Conservation (phyloP, 2,797 vertebrate species). For the Neosilurus mollespiculum region DNA sequence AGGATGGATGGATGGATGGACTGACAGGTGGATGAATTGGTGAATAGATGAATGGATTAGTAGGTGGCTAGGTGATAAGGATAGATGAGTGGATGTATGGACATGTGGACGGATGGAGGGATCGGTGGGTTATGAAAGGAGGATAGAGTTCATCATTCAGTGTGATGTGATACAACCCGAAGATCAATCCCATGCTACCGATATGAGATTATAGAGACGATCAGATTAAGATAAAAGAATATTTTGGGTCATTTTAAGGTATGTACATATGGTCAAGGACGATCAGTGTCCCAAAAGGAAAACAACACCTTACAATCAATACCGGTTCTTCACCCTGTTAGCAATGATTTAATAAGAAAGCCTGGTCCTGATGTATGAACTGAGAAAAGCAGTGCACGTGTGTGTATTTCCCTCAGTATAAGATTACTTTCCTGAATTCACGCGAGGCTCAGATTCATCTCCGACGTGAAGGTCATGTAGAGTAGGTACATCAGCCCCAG, state of each 20-base stretch:
- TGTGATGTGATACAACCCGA: neutral
- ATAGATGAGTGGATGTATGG: no score
- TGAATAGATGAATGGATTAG: no score
- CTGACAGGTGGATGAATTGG: no score
- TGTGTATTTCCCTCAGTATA: neutral
- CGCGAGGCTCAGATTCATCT: slow-evolving; percentile 4
- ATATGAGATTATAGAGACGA: neutral
- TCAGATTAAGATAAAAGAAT: neutral
- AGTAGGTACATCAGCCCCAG: neutral
- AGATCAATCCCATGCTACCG: neutral
- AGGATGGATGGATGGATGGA: no score
- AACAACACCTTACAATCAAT: slow-evolving; percentile 60
- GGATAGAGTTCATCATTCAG: neutral
- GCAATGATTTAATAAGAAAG: slow-evolving; percentile 72
- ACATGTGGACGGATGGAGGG: no score
- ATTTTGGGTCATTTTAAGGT: neutral
- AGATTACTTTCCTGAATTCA: slow-evolving; percentile 23
- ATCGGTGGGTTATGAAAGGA: no score
- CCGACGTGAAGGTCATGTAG: slow-evolving; percentile 7
- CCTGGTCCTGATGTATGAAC: slow-evolving; percentile 40
- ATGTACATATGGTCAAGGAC: neutral
- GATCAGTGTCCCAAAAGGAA: neutral
- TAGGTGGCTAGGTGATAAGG: no score
- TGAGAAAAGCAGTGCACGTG: neutral
- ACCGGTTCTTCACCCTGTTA: slow-evolving; percentile 75